These are phyloP conservation scores for Calidris pygmaea DNA, from an alignment of 2,113 vertebrate genomes.

Conservation along the genomic window DNA sequence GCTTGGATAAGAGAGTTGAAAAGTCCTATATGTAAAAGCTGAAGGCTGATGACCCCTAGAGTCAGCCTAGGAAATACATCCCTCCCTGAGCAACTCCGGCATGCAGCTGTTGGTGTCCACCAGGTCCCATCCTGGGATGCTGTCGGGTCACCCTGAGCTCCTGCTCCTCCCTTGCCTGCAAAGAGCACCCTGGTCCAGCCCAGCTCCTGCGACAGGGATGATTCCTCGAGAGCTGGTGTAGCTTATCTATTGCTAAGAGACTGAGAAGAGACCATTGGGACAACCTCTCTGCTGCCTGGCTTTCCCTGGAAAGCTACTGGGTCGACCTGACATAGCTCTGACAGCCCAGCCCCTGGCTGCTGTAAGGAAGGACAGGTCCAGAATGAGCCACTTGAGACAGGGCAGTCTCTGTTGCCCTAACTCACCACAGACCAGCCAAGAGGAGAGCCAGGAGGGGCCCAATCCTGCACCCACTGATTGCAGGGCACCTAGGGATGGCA, in stretches of 20 bases:
- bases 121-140: rapidly evolving
- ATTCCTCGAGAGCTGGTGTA: rapidly evolving
- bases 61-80: background rate
- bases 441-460: background rate
- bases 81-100: background rate
- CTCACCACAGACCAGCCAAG: background rate
- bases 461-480: background rate
- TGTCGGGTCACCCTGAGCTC: rapidly evolving
- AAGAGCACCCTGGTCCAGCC: background rate
- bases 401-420: no score
- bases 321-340: rapidly evolving
- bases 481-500: background rate
- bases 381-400: background rate
- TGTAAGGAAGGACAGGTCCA: background rate
- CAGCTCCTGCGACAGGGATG: rapidly evolving
- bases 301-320: background rate
- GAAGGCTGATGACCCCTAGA: constrained; percentile 60
- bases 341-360: background rate
- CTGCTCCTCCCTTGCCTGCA: background rate
- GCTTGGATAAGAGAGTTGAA: background rate
- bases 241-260: background rate
- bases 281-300: background rate
- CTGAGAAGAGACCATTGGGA: background rate
- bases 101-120: rapidly evolving
- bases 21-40: background rate